A percentile compares a stretch with the other conserved stretches of the same genome.
Evolutionary conservation across 2,888 invertebrate genomes (phyloP).

Genomic region (Caenorhabditis auriculariae): DNA sequence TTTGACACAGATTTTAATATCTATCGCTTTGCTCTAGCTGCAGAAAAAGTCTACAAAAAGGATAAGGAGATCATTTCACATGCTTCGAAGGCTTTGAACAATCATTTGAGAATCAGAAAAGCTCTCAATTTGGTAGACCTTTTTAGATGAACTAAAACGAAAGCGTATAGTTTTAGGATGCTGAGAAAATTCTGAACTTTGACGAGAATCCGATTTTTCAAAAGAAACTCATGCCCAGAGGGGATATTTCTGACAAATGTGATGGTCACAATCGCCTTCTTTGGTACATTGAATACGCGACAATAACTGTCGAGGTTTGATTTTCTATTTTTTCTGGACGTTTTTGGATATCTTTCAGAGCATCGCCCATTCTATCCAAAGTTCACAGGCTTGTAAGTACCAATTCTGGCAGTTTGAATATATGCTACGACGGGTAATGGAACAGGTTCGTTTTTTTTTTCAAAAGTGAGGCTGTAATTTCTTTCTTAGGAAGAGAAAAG

Average conservation of each 20-base stretch:
- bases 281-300: slow-evolving; percentile 62
- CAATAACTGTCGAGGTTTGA: slow-evolving; percentile 58
- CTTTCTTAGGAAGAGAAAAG: slow-evolving; percentile 51
- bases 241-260: slow-evolving; percentile 39
- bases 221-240: slow-evolving; percentile 54
- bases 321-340: not conserved
- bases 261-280: slow-evolving; percentile 56
- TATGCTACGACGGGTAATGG: slow-evolving; percentile 59
- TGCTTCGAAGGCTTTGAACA: slow-evolving; percentile 56
- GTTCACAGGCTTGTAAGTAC: slow-evolving; percentile 56
- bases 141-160: not conserved
- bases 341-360: slow-evolving; percentile 32
- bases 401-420: slow-evolving; percentile 63
- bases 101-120: slow-evolving; percentile 58
- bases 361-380: slow-evolving; percentile 55
- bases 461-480: too few relatives aligned
- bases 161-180: slow-evolving; percentile 38
- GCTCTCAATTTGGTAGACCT: slow-evolving; percentile 53
- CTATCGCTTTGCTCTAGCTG: slow-evolving; percentile 60
- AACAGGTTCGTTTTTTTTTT: slow-evolving; percentile 38
- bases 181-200: slow-evolving; percentile 46
- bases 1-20: slow-evolving; percentile 63
- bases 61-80: slow-evolving; percentile 54
- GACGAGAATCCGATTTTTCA: slow-evolving; percentile 59
- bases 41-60: slow-evolving; percentile 49